Percentiles rank a stretch among this genome's conserved stretches.
These are phyloP conservation scores for Scaptomyza reducta DNA, from an alignment of 2,888 invertebrate species.

Conservation along the genomic window DNA sequence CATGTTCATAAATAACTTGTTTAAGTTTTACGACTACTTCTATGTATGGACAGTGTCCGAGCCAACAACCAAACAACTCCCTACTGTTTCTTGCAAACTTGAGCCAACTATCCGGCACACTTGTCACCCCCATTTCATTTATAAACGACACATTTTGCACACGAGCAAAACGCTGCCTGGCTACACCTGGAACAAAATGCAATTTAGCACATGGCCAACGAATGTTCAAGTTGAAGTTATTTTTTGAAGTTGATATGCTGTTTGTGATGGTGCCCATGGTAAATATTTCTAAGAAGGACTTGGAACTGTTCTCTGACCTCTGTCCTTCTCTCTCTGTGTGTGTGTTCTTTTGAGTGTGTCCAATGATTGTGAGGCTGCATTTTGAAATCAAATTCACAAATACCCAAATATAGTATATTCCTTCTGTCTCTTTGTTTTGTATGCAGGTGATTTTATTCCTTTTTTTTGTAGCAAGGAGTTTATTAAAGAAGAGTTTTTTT, in stretches of 20 bases:
- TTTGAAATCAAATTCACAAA: conserved; percentile 66
- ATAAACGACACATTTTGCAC: conserved; percentile 53
- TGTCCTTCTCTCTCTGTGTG: not conserved
- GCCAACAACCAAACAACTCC: not conserved
- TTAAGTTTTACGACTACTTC: conserved; percentile 72
- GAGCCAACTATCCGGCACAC: conserved; percentile 20
- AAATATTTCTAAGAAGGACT: too few relatives aligned
- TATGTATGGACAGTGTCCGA: conserved; percentile 34
- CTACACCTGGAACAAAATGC: conserved; percentile 69
- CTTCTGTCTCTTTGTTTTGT: not conserved
- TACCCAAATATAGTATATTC: conserved; percentile 13
- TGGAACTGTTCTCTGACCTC: conserved; percentile 3
- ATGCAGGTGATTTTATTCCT: too few relatives aligned
- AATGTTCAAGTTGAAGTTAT: conserved; percentile 14
- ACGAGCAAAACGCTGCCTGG: conserved; percentile 40
- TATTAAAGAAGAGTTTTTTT: too few relatives aligned
- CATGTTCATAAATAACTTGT: conserved; percentile 78
- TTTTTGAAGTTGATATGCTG: conserved; percentile 46
- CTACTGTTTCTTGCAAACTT: conserved; percentile 9
- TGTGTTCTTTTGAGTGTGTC: not conserved
- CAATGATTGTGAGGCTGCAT: conserved; percentile 18
- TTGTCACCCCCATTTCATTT: conserved; percentile 71
- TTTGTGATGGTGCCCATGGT: conserved; percentile 6
- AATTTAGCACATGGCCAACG: conserved; percentile 53
- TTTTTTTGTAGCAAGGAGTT: too few relatives aligned